Evolutionary conservation across 1,140 invertebrate species (phyloP), one percentile per base, ranked within the genome.

Genomic region (Cheumatopsyche charites): DNA sequence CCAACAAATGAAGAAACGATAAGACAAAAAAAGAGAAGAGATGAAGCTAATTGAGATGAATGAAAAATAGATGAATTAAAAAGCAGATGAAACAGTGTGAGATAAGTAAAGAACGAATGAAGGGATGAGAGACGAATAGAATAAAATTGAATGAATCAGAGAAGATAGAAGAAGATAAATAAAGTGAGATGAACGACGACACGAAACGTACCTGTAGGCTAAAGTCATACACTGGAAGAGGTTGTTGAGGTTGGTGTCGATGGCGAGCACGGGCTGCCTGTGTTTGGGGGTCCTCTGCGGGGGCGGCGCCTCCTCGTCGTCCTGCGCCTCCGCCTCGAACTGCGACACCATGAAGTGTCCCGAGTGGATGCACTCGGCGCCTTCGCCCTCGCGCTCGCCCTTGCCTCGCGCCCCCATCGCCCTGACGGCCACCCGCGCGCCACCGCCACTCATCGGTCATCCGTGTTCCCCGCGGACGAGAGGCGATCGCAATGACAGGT

Each of bases 261-360:
- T 97, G 77, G 90, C 47, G 4, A 63, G 29, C 6, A 42, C 4
- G 26, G 62, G 1, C 11, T 41, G 7, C 9, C 26, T 17, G 12
- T 12, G 66, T 9, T 3, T 4, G 3, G 9, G 3, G 23, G 41
- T 43, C 23, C 11, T 6, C 17, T n/a, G 21, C 29, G 15, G 36
- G 90, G 15, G 92, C 89, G 15, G 93, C 88, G 21, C 89, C 78
- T 94, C 92, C 78, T 95, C 93, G 79, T 94, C 92, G 79, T 95
- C 94, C 80, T 95, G 92, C 23, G 89, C 92, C 80, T 96, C 93
- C 29, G 94, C 93, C 82, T 98, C 95, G 84, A 98, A 96, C 81
- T 96, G 90, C 55, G 95, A 98, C 45, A 98, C 91, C 97, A 98
- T 98, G 83, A 98, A 98, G 82, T 98, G 96, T 19, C 97, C 97